These are phyloP conservation scores for Myopa tessellatipennis DNA, from an alignment of 2,888 invertebrate species.

Conservation along the genomic window DNA sequence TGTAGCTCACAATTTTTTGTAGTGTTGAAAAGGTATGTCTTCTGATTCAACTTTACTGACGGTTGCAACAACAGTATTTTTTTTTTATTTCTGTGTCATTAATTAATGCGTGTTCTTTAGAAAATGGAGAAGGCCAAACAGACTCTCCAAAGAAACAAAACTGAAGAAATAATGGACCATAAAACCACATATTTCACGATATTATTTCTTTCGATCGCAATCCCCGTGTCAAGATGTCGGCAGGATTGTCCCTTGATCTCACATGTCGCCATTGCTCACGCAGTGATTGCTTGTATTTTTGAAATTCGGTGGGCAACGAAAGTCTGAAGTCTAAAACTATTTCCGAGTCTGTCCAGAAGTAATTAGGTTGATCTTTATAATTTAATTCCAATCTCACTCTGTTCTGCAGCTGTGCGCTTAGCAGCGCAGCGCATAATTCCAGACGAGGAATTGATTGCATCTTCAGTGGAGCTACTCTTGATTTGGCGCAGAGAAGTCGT, in stretches of 20 bases:
- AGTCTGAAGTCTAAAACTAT: constrained; percentile 52
- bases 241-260: neutral
- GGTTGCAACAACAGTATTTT: no score
- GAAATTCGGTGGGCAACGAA: constrained; percentile 45
- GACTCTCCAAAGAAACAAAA: no score
- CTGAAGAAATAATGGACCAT: no score
- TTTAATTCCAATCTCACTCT: neutral
- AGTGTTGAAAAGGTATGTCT: no score
- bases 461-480: neutral
- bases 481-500: neutral
- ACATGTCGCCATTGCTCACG: neutral
- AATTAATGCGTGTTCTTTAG: no score
- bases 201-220: no score
- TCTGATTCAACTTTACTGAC: no score
- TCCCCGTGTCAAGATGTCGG: neutral
- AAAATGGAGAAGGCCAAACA: no score
- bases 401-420: neutral
- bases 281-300: constrained; percentile 36
- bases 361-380: neutral
- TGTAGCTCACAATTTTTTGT: no score
- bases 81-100: no score
- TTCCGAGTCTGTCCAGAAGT: constrained; percentile 52
- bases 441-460: neutral
- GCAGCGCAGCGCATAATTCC: neutral
- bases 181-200: no score